Evolutionary conservation across 2,888 invertebrate species (phyloP), one percentile per base, ranked within the genome.

Genomic region (Chrysomela aeneicollis): DNA sequence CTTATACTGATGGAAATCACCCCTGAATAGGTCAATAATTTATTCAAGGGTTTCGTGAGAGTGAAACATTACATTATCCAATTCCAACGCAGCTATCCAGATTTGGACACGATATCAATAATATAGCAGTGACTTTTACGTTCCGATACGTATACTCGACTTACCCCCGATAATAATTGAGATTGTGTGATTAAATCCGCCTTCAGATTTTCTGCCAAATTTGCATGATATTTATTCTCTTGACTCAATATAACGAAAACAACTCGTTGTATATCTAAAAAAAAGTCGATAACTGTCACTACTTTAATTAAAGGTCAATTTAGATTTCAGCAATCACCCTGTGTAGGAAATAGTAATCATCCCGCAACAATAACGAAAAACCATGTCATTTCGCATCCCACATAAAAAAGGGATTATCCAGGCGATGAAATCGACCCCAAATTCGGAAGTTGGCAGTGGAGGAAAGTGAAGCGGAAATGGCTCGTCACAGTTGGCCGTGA

Each of bases 231-330:
- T 9, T 87, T 84, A 80, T 90, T 88, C 2, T 84, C 77, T 79
- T 91, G 91, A 76, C 90, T 90, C 57, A 90, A 81, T 73, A 91
- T 86, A 32, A 87, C 84, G 73, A 90, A 85, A 32, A 87, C 86
- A 67, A 90, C 79, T 76, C 88, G 67, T 50, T 86, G 89, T 88
- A 84, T 1, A 86, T 88, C 81, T 83, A 83, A 67, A 73, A 71
- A 61, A 74, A 60, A 64, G 61, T n/a, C n/a, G n/a, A n/a, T n/a
- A n/a, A n/a, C n/a, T n/a, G n/a, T n/a, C n/a, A n/a, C n/a, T n/a
- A n/a, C n/a, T n/a, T n/a, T n/a, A n/a, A n/a, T n/a, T n/a, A n/a
- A n/a, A n/a, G n/a, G n/a, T n/a, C n/a, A n/a, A n/a, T n/a, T n/a
- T n/a, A n/a, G n/a, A n/a, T n/a, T n/a, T n/a, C n/a, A n/a, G 21